A percentile compares a stretch with the other conserved stretches of the same genome.
phyloP scores from a whole-genome alignment of 2,888 invertebrate genomes.

The Adelphocoris suturalis region DNA sequence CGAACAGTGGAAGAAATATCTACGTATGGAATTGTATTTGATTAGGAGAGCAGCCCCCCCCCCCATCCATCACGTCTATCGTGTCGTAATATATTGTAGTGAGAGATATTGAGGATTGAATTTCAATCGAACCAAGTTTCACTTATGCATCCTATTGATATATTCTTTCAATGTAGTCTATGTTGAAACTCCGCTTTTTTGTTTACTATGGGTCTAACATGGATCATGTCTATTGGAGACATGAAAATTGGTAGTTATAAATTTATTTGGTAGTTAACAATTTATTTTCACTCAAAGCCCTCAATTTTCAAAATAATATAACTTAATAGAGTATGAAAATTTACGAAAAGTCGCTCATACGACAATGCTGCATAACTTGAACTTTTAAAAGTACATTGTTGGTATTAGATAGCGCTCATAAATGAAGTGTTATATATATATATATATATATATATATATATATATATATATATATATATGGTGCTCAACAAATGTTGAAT shows the following conservation, averaged over 20 bases:
- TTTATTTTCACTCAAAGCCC: too few relatives aligned
- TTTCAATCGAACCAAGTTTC: not conserved
- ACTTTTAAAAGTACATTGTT: too few relatives aligned
- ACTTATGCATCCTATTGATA: constrained; percentile 9
- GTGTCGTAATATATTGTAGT: not conserved
- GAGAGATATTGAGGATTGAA: not conserved
- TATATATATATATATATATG: too few relatives aligned
- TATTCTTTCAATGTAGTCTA: not conserved
- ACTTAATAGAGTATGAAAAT: too few relatives aligned
- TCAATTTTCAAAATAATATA: too few relatives aligned
- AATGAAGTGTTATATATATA: too few relatives aligned
- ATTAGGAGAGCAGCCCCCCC: not conserved
- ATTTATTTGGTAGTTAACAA: too few relatives aligned
- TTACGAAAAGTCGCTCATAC: too few relatives aligned
- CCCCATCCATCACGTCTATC: constrained; percentile 6
- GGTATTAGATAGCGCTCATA: too few relatives aligned
- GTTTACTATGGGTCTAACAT: constrained; percentile 16
- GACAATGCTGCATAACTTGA: too few relatives aligned
- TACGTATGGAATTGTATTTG: not conserved
- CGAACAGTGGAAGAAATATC: constrained; percentile 1
- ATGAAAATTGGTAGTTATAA: not conserved
- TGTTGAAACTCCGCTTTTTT: constrained; percentile 7
- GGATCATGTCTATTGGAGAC: not conserved
- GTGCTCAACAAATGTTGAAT: too few relatives aligned
- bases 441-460: too few relatives aligned